phyloP scores from a whole-genome alignment of 1,140 invertebrate genomes.

The Paralvinella palmiformis region DNA sequence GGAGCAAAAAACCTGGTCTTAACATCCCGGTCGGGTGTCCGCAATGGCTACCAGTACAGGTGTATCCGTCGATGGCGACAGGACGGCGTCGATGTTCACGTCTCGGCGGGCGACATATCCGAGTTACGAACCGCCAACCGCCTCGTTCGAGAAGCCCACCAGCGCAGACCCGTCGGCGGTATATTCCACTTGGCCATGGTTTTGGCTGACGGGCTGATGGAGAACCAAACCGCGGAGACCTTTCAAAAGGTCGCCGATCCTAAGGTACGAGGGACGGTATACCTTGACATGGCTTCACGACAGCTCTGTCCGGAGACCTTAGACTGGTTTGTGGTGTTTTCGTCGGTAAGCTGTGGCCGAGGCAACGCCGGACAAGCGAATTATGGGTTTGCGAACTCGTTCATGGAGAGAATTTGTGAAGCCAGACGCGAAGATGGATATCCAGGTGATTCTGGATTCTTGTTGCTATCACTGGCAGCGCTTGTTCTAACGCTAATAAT shows the following conservation, averaged over 20 bases:
- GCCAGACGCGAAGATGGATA: constrained; percentile 66
- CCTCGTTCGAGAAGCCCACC: constrained; percentile 63
- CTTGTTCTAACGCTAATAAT: no score
- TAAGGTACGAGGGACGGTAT: constrained; percentile 59
- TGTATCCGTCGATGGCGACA: constrained; percentile 13
- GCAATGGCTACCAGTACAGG: constrained; percentile 72
- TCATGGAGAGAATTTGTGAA: constrained; percentile 85
- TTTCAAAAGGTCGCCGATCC: constrained; percentile 60
- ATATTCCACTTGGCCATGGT: constrained; percentile 84
- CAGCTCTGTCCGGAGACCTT: not conserved
- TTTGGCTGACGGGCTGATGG: constrained; percentile 73
- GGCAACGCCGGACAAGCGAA: constrained; percentile 87
- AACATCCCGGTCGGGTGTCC: constrained; percentile 77
- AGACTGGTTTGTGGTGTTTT: not conserved
- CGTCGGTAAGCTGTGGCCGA: constrained; percentile 41
- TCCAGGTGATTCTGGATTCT: no score
- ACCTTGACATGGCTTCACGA: constrained; percentile 64
- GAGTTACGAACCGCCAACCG: constrained; percentile 60
- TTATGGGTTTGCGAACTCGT: constrained; percentile 86
- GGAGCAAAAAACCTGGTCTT: constrained; percentile 75
- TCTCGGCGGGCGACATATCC: constrained; percentile 65
- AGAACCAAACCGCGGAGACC: constrained; percentile 72
- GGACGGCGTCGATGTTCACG: constrained; percentile 60
- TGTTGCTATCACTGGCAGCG: no score
- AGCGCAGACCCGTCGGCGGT: constrained; percentile 71